Conservation (phyloP, 2,113 vertebrate genomes). For the Heterotis niloticus region DNA sequence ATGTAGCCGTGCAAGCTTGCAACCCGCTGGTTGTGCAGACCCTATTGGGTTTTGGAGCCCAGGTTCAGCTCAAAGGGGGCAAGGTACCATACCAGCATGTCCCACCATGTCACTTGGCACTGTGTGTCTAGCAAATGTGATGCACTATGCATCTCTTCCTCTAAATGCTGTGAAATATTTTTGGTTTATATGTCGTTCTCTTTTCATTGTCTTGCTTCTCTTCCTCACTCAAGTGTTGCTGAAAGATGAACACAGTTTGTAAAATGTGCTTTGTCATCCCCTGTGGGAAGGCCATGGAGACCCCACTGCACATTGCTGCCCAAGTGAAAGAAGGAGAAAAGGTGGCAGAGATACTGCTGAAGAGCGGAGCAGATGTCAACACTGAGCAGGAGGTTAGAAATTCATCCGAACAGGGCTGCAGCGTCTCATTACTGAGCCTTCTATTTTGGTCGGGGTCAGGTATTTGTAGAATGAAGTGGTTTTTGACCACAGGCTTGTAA, state of each 20-base stretch:
- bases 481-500: not conserved
- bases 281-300: constrained; percentile 44
- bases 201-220: not conserved
- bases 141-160: not conserved
- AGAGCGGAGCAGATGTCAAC: constrained; percentile 56
- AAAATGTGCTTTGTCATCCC: not conserved
- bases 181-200: not conserved
- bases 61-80: constrained; percentile 54
- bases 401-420: not conserved
- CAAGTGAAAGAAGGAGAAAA: constrained; percentile 51
- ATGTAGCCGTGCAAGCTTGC: constrained; percentile 50
- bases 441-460: not conserved
- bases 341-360: constrained; percentile 54
- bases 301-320: constrained; percentile 54
- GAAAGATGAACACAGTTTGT: not conserved
- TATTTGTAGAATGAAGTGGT: not conserved
- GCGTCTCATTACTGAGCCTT: not conserved
- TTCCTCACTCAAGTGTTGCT: not conserved
- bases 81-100: constrained; percentile 38
- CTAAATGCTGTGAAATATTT: not conserved
- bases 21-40: constrained; percentile 54
- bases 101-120: too few species aligned
- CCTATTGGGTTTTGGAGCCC: constrained; percentile 53
- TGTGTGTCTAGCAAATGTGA: not conserved
- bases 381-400: constrained; percentile 47